phyloP scores from a whole-genome alignment of 2,113 vertebrate species.

The Dasyornis broadbenti region DNA sequence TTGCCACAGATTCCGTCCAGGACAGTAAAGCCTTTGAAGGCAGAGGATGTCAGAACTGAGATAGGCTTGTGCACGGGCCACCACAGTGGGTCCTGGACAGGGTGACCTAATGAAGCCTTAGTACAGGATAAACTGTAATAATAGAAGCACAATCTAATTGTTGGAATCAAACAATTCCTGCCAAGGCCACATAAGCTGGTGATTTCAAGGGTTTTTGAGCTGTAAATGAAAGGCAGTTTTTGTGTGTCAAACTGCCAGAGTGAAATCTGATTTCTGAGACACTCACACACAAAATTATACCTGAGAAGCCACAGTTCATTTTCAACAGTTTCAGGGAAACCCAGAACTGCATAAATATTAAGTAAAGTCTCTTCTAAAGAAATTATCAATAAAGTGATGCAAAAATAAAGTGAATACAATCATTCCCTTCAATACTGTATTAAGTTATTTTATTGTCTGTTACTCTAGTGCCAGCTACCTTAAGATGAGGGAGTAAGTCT shows the following conservation, averaged over 20 bases:
- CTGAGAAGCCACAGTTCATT: neutral
- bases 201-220: neutral
- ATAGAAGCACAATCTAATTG: neutral
- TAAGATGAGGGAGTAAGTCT: neutral
- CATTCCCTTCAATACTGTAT: neutral
- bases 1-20: neutral
- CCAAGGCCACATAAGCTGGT: neutral
- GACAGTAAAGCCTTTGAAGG: neutral
- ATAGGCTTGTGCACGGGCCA: neutral
- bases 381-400: neutral
- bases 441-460: neutral
- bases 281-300: neutral
- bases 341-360: neutral
- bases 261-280: neutral
- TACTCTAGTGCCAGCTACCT: neutral
- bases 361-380: neutral
- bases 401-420: neutral
- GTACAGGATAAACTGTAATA: neutral
- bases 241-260: neutral
- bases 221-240: neutral
- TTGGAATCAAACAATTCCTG: neutral
- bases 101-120: neutral
- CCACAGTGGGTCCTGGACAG: neutral
- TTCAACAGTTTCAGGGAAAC: neutral
- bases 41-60: neutral